Evolutionary conservation across 2,888 invertebrate genomes (phyloP).

Genomic region (Aporophyla nigra): DNA sequence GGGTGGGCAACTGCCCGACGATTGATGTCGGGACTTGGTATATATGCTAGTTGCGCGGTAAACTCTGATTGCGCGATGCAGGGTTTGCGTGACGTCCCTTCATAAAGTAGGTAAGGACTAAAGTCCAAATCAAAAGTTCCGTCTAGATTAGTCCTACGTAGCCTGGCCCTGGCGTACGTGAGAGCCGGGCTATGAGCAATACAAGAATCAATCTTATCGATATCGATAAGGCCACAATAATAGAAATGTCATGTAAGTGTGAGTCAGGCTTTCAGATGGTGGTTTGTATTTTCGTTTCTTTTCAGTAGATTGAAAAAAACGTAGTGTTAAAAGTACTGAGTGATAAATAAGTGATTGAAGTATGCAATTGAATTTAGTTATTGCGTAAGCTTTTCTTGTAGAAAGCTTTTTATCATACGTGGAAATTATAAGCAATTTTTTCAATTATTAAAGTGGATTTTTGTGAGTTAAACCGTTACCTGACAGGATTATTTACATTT

Average conservation of each 20-base stretch:
- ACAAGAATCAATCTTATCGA: constrained; percentile 48
- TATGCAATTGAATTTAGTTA: not conserved
- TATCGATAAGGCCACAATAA: constrained; percentile 43
- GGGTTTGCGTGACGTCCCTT: too few species aligned
- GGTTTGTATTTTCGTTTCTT: not conserved
- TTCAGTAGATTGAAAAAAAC: constrained; percentile 1
- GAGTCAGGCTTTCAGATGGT: constrained; percentile 26
- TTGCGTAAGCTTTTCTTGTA: not conserved
- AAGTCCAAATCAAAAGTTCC: constrained; percentile 37
- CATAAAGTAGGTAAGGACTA: not conserved
- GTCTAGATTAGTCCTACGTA: not conserved
- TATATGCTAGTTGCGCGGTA: too few species aligned
- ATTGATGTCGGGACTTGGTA: too few species aligned
- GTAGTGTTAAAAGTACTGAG: not conserved
- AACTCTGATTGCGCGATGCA: too few species aligned
- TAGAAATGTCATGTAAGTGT: constrained; percentile 40
- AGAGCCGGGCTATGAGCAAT: constrained; percentile 37
- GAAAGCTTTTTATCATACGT: not conserved
- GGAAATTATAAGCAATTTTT: not conserved
- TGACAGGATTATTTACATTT: too few species aligned
- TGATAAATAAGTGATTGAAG: not conserved
- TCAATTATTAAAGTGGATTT: not conserved
- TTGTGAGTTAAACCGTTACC: not conserved
- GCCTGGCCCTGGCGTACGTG: constrained; percentile 54
- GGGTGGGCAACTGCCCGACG: too few species aligned